Conservation (phyloP, 2,888 invertebrate genomes). For the Himalopsyche kuldschensis region DNA sequence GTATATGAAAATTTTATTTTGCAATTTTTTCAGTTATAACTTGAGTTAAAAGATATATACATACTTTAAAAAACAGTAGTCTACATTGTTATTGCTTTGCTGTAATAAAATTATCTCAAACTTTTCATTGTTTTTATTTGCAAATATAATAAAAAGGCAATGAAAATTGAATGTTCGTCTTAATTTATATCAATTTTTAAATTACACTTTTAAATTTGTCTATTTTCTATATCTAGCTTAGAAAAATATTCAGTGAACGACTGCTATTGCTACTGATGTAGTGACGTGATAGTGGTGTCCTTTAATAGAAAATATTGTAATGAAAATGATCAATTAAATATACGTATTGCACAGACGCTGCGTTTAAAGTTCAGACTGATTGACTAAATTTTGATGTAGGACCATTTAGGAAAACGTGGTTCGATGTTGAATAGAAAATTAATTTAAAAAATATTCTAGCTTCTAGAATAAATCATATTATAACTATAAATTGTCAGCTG, state of each 20-base stretch:
- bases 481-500: too few species aligned
- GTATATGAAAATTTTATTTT: too few species aligned
- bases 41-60: too few species aligned
- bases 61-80: too few species aligned
- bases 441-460: not conserved
- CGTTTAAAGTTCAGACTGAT: constrained; percentile 1
- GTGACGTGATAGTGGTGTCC: constrained; percentile 33
- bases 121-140: not conserved
- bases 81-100: too few species aligned
- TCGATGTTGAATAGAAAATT: not conserved
- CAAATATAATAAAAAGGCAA: not conserved
- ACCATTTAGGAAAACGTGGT: not conserved
- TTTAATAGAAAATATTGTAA: constrained; percentile 4
- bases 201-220: not conserved
- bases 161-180: not conserved
- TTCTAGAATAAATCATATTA: not conserved
- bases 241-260: constrained; percentile 20
- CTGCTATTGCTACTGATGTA: constrained; percentile 33
- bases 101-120: too few species aligned
- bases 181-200: not conserved
- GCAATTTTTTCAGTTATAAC: too few species aligned
- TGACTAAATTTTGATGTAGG: not conserved
- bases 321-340: not conserved
- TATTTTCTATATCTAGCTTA: not conserved
- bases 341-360: not conserved